phyloP scores from a whole-genome alignment of 2,888 invertebrate species.

The Automeris io region DNA sequence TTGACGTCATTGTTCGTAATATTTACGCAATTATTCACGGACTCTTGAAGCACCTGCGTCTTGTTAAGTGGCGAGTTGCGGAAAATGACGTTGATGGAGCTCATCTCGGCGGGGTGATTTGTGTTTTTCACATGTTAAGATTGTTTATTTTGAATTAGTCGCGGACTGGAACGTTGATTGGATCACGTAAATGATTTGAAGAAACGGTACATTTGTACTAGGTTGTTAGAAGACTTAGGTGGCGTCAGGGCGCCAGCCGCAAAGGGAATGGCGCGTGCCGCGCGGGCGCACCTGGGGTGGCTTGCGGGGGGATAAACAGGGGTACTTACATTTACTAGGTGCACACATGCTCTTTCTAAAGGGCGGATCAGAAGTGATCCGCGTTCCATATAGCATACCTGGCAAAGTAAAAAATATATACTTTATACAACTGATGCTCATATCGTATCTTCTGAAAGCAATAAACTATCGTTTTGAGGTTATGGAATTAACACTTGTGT shows the following conservation, averaged over 20 bases:
- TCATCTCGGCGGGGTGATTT: slow-evolving; percentile 63
- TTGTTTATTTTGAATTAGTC: slow-evolving; percentile 46
- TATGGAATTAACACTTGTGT: no score
- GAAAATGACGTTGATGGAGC: slow-evolving; percentile 77
- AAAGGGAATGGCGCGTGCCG: slow-evolving; percentile 75
- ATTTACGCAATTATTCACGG: slow-evolving; percentile 77
- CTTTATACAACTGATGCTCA: not conserved
- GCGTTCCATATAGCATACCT: slow-evolving; percentile 4
- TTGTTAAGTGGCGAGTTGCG: slow-evolving; percentile 77
- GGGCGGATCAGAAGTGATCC: slow-evolving; percentile 50
- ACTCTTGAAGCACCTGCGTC: slow-evolving; percentile 80
- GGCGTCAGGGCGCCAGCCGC: slow-evolving; percentile 70
- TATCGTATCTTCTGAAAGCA: no score
- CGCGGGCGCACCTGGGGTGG: slow-evolving; percentile 69
- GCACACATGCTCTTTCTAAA: slow-evolving; percentile 72
- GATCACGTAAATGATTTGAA: slow-evolving; percentile 37
- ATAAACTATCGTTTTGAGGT: no score
- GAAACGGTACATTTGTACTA: slow-evolving; percentile 30
- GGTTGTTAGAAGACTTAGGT: slow-evolving; percentile 41
- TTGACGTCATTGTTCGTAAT: slow-evolving; percentile 63
- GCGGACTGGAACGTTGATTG: slow-evolving; percentile 30
- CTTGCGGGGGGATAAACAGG: slow-evolving; percentile 71
- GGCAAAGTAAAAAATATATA: not conserved
- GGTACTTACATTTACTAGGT: slow-evolving; percentile 75
- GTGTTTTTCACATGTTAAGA: slow-evolving; percentile 58